Evolutionary conservation across 2,113 vertebrate genomes (phyloP), one percentile per base, ranked within the genome.

Genomic region (Polypterus senegalus): DNA sequence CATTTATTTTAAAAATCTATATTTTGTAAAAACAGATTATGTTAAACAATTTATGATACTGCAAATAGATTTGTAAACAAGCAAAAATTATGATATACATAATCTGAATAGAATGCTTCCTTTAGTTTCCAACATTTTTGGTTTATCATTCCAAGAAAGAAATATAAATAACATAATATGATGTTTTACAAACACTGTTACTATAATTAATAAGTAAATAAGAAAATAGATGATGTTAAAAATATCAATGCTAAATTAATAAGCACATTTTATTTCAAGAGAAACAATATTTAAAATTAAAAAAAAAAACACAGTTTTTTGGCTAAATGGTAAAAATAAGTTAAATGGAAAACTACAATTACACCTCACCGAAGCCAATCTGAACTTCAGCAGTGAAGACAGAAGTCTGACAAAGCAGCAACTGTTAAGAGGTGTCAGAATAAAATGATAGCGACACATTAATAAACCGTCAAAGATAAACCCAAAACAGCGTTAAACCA

Each of bases 311-410:
- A 65, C 4, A 58, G 51, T 67, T 68, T 73, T 70, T 73, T 85
- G 27, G 27, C 27, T 27, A n/a, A n/a, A n/a, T n/a, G n/a, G n/a
- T n/a, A 51, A 58, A 67, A 73, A 0, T 51, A 51, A 51, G 7
- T 51, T 6, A 51, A 51, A n/a, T 0, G 43, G 70, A 68, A 7
- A 57, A 52, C 7, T 3, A 27, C 72, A 52, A 52, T 8, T 52
- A 48, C 47, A 49, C 88, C 88, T 95, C 93, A 88, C 92, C 66
- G 79, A 85, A 95, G 92, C 78, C 89, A 92, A 96, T 98, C 94
- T 98, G 97, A 93, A 86, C 88, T 88, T 97, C 94, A 98, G 93
- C 94, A 96, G 91, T 93, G 94, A 98, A 89, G 85, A 48, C 75
- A 73, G 7, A 66, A 76, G 74, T 58, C 67, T 79, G 79, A 83